Base-by-base conservation (phyloP, 2,113 vertebrate species). In the Pelobates fuscus region DNA sequence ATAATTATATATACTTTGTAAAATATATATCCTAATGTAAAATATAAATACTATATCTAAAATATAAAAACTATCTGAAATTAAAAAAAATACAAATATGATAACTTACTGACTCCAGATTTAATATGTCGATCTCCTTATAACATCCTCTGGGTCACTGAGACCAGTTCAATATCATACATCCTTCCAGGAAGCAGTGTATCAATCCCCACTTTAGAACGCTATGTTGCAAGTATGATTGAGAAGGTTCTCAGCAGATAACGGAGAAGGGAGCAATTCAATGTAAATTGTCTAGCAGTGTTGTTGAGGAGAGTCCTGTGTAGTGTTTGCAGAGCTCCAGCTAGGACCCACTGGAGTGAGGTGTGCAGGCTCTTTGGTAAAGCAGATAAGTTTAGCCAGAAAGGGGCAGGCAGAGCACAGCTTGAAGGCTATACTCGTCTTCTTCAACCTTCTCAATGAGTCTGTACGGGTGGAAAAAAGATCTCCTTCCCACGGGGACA, bases 371-470 rank as follows among this genome's bases (percentile, higher is more conserved):
- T 55, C 52, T 55, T 26, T 25, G 41, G 32, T 64, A 8, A 30
- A 37, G 2, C 14, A 29, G 1, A 57, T 54, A 58, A 70, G 52
- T 70, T 70, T 25, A 26, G 23, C 49, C 30, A 43, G 67, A 18
- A n/a, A 52, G 23, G 2, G 67, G 52, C 15, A 43, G 17, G 23
- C 24, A 17, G 49, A 58, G 63, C 63, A 44, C 64, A 66, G 64
- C 41, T 46, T 41, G 67, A 17, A 71, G 57, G 12, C 44, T 49
- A 44, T 2, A 18, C 59, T 3, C 57, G 59, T 32, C 58, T 71
- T 32, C 58, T 23, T 60, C 58, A 20, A 62, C 37, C 26, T 71
- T 71, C 59, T 63, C 70, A 71, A 52, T 71, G 70, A 71, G 59
- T 37, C 58, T 8, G 58, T 10, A 24, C 14, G 41, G 26, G 43